Evolutionary conservation across 2,888 invertebrate genomes (phyloP).

Genomic region (Smittia aterrima): DNA sequence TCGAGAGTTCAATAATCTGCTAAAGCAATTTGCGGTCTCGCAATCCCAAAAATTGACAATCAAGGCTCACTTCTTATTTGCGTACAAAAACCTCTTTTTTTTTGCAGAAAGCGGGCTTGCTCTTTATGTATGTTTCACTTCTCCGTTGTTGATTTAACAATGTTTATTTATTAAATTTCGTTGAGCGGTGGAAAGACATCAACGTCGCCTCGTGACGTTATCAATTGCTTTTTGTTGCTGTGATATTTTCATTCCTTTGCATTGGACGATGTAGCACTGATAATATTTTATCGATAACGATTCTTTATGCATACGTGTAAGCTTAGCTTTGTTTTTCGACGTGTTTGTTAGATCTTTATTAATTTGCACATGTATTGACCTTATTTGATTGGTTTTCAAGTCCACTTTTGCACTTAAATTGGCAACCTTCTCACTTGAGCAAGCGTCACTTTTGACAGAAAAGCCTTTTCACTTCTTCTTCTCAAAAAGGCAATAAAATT

Average conservation of each 20-base stretch:
- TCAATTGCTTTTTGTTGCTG: neutral
- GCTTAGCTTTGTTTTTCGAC: neutral
- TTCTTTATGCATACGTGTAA: neutral
- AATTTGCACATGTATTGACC: conserved; percentile 41
- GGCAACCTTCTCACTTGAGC: neutral
- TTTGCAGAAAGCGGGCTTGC: neutral
- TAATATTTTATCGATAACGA: conserved; percentile 36
- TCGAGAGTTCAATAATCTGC: neutral
- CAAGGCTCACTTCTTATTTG: neutral
- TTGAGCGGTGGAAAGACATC: neutral
- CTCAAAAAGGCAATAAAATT: conserved; percentile 18
- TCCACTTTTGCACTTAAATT: neutral
- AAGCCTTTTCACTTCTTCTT: conserved; percentile 17
- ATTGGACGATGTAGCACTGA: conserved; percentile 15
- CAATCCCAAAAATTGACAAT: neutral
- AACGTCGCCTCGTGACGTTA: conserved; percentile 31
- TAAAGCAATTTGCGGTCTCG: neutral
- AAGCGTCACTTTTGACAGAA: conserved; percentile 29
- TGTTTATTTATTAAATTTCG: neutral
- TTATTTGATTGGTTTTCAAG: conserved; percentile 24
- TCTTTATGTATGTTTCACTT: neutral
- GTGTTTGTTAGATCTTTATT: conserved; percentile 15
- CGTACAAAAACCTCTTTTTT: neutral
- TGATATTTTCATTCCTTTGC: neutral
- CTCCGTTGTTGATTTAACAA: neutral